Base-by-base conservation (phyloP, 2,888 invertebrate species). In the Xestia sexstrigata region DNA sequence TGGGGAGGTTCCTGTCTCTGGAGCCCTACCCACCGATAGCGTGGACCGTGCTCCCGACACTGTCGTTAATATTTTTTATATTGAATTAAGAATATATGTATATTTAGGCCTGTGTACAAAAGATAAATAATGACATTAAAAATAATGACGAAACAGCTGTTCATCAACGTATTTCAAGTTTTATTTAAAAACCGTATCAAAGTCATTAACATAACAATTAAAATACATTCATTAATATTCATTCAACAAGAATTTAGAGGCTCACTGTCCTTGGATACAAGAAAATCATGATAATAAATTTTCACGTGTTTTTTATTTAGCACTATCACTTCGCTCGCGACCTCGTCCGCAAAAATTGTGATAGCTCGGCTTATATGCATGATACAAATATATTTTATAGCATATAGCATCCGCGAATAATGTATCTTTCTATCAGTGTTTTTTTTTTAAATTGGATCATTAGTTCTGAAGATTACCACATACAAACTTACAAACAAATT, bases 131-230 rank as follows among this genome's bases (percentile, higher is more conserved):
- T 49, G 4, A 26, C 55, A 55, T n/a, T n/a, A n/a, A 15, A n/a
- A 55, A n/a, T n/a, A 6, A n/a, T 42, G 9, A 47, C 17, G 42
- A 60, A 74, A 39, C 49, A 74, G 47, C 35, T 52, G 42, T 55
- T 74, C 26, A 17, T n/a, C 20, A 58, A 47, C 20, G 45, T n/a
- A n/a, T 47, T 62, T 63, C 2, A 45, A 47, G n/a, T 52, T 63
- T 77, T 30, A 42, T 67, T 52, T n/a, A 75, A 69, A 23, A 65
- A 26, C 35, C 55, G 26, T 65, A 63, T 58, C 55, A 15, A 55
- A 47, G 17, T 7, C 13, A 69, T 76, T 78, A 26, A 42, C 75
- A 62, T 65, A n/a, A 20, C 26, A 65, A 69, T 63, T 76, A 39
- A 20, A 69, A 58, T 58, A 69, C 23, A 49, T 49, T 49, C 20